These are phyloP conservation scores for Proisotoma minuta DNA, from an alignment of 2,888 invertebrate genomes.

Conservation along the genomic window DNA sequence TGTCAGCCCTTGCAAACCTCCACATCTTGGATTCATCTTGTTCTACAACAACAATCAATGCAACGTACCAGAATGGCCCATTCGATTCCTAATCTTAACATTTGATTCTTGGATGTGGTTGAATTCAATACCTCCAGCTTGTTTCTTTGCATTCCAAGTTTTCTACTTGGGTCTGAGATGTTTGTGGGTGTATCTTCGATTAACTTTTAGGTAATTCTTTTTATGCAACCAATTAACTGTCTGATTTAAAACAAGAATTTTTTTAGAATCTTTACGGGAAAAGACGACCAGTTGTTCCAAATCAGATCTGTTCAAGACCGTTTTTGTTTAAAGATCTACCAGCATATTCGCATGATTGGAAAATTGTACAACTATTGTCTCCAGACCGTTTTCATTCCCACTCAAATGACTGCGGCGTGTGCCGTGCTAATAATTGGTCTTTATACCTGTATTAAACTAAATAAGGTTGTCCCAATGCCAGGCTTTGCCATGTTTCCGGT, in stretches of 20 bases:
- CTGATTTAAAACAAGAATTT: background rate
- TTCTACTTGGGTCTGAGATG: background rate
- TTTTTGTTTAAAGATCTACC: background rate
- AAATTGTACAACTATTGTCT: constrained; percentile 1
- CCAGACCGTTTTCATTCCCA: background rate
- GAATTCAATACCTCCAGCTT: background rate
- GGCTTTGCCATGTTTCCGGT: background rate
- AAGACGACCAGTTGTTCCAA: too few species aligned
- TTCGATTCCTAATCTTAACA: background rate
- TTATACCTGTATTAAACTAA: background rate
- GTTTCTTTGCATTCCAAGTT: constrained; percentile 1
- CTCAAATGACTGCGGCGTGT: constrained; percentile 1
- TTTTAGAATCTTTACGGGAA: background rate
- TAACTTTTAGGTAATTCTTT: background rate
- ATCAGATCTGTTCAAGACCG: background rate
- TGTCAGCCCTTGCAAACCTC: constrained; percentile 29
- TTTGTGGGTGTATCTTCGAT: background rate
- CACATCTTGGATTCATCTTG: constrained; percentile 27
- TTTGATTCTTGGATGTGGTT: constrained; percentile 4
- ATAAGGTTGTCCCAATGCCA: background rate
- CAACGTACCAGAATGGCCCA: background rate
- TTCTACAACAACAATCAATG: constrained; percentile 10
- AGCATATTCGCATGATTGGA: background rate
- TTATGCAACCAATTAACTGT: background rate
- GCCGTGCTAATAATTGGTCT: background rate